These are phyloP conservation scores for Martes flavigula DNA, from an alignment of 2,797 vertebrate species.

Conservation along the genomic window DNA sequence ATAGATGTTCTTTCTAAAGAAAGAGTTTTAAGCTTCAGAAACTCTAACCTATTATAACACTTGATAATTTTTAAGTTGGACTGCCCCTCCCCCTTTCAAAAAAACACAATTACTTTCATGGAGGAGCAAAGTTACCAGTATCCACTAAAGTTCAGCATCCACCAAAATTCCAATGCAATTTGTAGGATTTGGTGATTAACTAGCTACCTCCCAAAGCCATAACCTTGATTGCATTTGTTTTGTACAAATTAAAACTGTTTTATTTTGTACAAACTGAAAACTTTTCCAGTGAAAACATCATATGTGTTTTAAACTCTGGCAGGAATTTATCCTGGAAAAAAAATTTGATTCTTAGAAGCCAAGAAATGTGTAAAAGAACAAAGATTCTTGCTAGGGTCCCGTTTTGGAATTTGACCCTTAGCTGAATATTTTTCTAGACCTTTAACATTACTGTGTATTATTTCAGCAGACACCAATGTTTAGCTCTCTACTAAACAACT, in stretches of 20 bases:
- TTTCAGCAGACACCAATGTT: background rate
- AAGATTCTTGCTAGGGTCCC: background rate
- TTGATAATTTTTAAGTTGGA: conserved; percentile 47
- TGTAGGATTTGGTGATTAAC: background rate
- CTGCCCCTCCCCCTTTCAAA: background rate
- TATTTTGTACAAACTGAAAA: background rate
- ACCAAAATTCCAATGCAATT: background rate
- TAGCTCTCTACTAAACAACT: background rate
- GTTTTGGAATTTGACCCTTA: background rate
- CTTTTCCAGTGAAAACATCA: background rate
- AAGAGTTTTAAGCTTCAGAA: conserved; percentile 70
- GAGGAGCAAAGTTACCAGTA: background rate
- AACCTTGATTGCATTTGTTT: background rate
- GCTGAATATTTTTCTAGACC: background rate
- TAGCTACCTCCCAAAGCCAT: background rate
- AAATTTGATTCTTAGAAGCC: background rate
- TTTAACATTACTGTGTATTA: background rate
- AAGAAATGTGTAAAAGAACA: background rate
- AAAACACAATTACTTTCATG: background rate
- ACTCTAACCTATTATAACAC: conserved; percentile 66
- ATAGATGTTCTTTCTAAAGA: conserved; percentile 81
- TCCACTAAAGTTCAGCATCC: background rate
- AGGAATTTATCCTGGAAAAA: background rate
- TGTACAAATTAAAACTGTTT: background rate
- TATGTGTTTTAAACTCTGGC: background rate